Conservation (phyloP, 2,797 vertebrate species). For the Sebastes taczanowskii region DNA sequence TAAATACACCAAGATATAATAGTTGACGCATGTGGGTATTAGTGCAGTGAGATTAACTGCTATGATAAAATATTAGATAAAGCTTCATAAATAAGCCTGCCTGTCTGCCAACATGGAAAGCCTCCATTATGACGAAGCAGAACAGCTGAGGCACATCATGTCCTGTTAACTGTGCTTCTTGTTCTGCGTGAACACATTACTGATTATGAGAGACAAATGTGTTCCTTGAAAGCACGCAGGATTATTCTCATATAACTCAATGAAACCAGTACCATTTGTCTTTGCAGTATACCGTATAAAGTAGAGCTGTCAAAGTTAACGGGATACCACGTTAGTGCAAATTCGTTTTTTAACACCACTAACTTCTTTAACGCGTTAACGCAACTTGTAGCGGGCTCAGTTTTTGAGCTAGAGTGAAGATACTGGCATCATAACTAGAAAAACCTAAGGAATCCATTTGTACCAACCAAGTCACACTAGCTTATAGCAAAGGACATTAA, state of each 20-base stretch:
- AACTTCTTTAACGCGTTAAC: too few species aligned
- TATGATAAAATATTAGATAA: constrained; percentile 58
- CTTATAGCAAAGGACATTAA: too few species aligned
- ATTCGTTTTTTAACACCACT: too few species aligned
- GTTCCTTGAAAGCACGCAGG: constrained; percentile 28
- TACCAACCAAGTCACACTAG: too few species aligned
- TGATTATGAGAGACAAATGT: constrained; percentile 15
- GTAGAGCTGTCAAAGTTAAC: too few species aligned
- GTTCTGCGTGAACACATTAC: constrained; percentile 18
- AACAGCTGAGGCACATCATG: constrained; percentile 38
- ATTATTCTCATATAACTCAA: background rate
- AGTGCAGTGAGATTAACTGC: constrained; percentile 60
- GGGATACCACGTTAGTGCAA: too few species aligned
- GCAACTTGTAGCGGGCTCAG: too few species aligned
- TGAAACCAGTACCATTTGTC: background rate
- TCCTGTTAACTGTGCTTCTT: constrained; percentile 14
- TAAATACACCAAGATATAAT: constrained; percentile 42
- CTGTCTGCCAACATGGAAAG: constrained; percentile 32
- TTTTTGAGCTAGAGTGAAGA: too few species aligned
- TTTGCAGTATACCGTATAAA: too few species aligned
- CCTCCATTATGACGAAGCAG: constrained; percentile 16
- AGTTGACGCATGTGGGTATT: constrained; percentile 49
- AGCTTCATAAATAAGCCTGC: constrained; percentile 46
- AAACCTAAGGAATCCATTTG: too few species aligned
- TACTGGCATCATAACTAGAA: too few species aligned